phyloP scores from a whole-genome alignment of 1,140 invertebrate genomes.

The Diabrotica undecimpunctata region DNA sequence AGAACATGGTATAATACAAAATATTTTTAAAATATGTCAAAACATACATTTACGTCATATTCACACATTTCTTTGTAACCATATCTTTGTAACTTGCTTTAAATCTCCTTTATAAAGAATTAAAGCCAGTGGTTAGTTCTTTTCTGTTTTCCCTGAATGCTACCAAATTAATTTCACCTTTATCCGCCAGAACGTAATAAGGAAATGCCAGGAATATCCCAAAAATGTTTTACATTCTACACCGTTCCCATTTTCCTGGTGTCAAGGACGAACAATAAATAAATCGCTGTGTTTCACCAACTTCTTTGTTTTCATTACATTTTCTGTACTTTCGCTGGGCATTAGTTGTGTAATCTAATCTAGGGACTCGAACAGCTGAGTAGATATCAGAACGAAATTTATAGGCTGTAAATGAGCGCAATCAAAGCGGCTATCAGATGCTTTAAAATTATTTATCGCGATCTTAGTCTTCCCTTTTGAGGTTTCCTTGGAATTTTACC shows the following conservation, averaged over 20 bases:
- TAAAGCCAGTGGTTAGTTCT: no score
- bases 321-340: background rate
- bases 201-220: no score
- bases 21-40: no score
- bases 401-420: conserved; percentile 2
- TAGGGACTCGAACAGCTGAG: background rate
- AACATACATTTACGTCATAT: no score
- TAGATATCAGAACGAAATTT: background rate
- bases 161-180: no score
- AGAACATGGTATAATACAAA: no score
- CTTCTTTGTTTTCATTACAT: background rate
- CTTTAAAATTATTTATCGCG: background rate
- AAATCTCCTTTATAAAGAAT: no score
- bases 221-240: no score
- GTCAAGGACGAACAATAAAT: background rate
- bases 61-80: no score
- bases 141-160: no score
- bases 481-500: background rate
- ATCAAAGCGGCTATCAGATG: background rate
- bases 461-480: background rate
- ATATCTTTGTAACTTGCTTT: no score
- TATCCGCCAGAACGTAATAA: no score
- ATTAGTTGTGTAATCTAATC: conserved; percentile 3
- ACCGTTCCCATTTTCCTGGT: background rate
- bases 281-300: background rate